Percentiles rank a stretch among this genome's conserved stretches.
phyloP scores from a whole-genome alignment of 2,797 vertebrate genomes.

The Gobionotothen gibberifrons region DNA sequence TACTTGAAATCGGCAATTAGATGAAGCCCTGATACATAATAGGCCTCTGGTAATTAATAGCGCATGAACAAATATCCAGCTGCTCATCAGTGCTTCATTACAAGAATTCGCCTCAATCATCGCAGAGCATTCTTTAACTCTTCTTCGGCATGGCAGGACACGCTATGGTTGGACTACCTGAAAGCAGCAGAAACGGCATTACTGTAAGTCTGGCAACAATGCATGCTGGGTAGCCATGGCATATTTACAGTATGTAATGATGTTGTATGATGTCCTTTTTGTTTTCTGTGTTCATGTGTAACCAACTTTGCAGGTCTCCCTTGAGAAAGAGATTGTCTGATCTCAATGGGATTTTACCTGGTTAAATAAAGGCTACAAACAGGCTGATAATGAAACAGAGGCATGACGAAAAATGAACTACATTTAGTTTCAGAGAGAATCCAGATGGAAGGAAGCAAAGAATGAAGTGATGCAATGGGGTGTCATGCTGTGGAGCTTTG shows the following conservation, averaged over 20 bases:
- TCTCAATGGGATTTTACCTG: no score
- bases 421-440: constrained; percentile 45
- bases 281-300: no score
- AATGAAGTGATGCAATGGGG: constrained; percentile 70
- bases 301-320: no score
- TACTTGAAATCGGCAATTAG: constrained; percentile 52
- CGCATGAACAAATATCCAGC: constrained; percentile 57
- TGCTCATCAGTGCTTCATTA: constrained; percentile 57
- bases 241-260: constrained; percentile 23
- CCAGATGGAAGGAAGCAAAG: constrained; percentile 52
- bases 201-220: background rate
- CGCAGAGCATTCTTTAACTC: constrained; percentile 27
- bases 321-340: no score
- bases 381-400: constrained; percentile 36
- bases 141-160: constrained; percentile 25
- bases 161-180: constrained; percentile 23
- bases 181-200: constrained; percentile 20
- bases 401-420: constrained; percentile 26
- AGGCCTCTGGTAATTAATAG: constrained; percentile 53
- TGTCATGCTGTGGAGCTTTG: constrained; percentile 64
- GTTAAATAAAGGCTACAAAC: no score
- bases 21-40: constrained; percentile 47
- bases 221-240: background rate
- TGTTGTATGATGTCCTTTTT: background rate
- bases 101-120: constrained; percentile 47